These are phyloP conservation scores for Burhinus bistriatus DNA, from an alignment of 2,113 vertebrate species.

Conservation along the genomic window DNA sequence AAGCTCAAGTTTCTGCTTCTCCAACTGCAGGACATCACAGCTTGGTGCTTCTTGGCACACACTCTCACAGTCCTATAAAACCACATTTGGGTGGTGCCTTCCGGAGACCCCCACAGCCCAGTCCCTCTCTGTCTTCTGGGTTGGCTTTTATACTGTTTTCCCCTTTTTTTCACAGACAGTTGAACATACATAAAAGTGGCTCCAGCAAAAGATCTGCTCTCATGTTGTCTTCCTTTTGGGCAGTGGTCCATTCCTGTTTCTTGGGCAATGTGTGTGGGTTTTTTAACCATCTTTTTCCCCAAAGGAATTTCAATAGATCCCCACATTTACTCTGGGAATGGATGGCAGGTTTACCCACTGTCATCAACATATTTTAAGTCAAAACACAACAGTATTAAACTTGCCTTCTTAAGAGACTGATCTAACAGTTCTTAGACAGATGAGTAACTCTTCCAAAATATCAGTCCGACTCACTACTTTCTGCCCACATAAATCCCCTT, in stretches of 20 bases:
- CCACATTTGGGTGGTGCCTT: neutral
- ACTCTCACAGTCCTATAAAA: neutral
- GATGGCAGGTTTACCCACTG: neutral
- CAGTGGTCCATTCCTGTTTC: neutral
- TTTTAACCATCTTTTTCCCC: neutral
- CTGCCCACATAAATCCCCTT: constrained; percentile 10
- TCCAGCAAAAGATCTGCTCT: neutral
- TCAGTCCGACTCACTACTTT: constrained; percentile 17
- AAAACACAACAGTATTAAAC: neutral
- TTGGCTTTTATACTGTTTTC: neutral
- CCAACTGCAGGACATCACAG: neutral
- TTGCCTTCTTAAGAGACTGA: neutral
- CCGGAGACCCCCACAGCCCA: neutral
- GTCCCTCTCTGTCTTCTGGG: neutral
- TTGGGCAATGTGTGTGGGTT: neutral
- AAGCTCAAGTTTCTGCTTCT: neutral
- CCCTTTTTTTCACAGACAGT: constrained; percentile 18
- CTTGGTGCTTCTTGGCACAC: neutral
- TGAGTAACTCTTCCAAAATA: constrained; percentile 39
- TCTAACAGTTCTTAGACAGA: constrained; percentile 13
- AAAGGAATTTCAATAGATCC: neutral
- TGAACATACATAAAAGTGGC: constrained; percentile 21
- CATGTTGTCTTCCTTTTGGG: neutral
- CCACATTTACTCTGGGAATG: neutral
- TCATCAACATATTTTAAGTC: neutral